Conservation (phyloP, 2,797 vertebrate genomes). For the Molothrus aeneus region DNA sequence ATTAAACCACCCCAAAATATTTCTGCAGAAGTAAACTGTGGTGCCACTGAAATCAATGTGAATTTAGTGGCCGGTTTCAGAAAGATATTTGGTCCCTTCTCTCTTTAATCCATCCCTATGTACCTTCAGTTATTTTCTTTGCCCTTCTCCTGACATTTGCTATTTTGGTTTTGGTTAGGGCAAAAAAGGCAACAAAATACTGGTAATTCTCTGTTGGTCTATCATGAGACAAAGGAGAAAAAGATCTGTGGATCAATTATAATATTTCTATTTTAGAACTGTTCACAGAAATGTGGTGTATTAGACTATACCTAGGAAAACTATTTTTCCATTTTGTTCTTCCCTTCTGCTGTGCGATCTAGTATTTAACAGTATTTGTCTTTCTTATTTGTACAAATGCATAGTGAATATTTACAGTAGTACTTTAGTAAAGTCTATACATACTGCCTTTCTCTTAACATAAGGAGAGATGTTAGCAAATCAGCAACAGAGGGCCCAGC, state of each 20-base stretch:
- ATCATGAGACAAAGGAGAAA: neutral
- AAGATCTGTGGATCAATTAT: neutral
- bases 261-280: constrained; percentile 17
- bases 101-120: neutral
- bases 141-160: constrained; percentile 37
- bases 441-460: constrained; percentile 2
- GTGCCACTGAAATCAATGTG: neutral
- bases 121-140: neutral
- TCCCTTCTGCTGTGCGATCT: neutral
- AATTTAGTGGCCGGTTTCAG: constrained; percentile 7
- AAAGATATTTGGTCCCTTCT: neutral
- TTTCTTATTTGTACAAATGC: neutral
- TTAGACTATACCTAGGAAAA: neutral
- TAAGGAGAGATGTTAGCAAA: constrained; percentile 25
- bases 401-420: constrained; percentile 5
- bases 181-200: constrained; percentile 20
- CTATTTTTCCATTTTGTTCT: neutral
- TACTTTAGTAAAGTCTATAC: constrained; percentile 23
- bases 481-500: constrained; percentile 33
- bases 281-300: neutral
- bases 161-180: constrained; percentile 18
- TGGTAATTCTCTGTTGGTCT: neutral
- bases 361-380: neutral
- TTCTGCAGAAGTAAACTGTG: constrained; percentile 22
- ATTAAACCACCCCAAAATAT: constrained; percentile 42